Evolutionary conservation across 30 jellyfish, hydroid and myxozoan species (phyloP), one percentile per base, ranked within the genome.

Genomic region (Cassiopea xamachana): DNA sequence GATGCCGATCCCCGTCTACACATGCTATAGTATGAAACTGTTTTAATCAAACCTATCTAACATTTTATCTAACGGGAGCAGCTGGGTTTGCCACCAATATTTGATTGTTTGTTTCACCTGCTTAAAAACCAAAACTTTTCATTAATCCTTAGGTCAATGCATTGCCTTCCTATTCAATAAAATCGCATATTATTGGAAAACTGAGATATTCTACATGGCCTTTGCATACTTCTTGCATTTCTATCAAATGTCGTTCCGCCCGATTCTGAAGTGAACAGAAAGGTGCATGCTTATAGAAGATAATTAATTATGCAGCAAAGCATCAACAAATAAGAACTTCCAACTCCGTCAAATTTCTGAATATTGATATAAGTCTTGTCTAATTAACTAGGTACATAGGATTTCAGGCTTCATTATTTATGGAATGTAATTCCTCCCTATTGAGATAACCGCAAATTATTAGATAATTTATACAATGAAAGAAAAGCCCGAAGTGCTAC

Each of bases 61-160:
- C 51, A 78, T 78, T 49, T 78, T 51, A 78, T 50, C 18, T 60
- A 59, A 58, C 12, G 17, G 39, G 51, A 48, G 50, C 87, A 78
- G 74, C 87, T 50, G 60, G 18, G 50, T 49, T 78, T 78, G 55
- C 80, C 4, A 15, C 15, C 50, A 19, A 71, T 71, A 71, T 71
- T 71, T 71, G 80, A 8, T 2, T 71, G 39, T 71, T 43, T 19
- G 27, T 71, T 15, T 71, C 80, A 71, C 80, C 80, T 71, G 80
- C 60, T 19, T 71, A 39, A 71, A 14, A 17, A 64, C 19, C 74
- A 64, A 64, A 17, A 7, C 74, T 64, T 64, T 64, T 14, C 43
- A 4, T 7, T 64, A 64, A 64, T 9, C 74, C 74, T 64, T 64
- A 17, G 74, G 43, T 64, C 74, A 64, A 64, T 64, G 43, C 74